phyloP scores from a whole-genome alignment of 2,113 vertebrate species.

The Pseudopodoces humilis region DNA sequence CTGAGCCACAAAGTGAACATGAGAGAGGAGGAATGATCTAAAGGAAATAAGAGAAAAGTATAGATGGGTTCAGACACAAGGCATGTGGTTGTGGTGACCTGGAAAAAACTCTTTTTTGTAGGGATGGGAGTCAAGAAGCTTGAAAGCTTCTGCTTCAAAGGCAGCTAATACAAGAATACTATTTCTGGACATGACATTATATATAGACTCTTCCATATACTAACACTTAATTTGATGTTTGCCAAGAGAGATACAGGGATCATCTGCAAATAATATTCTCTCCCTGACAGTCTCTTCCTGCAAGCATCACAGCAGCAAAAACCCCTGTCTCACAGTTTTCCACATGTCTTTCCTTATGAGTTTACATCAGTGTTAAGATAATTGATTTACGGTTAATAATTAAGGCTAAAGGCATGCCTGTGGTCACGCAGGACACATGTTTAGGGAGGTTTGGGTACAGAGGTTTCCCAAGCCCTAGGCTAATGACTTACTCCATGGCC shows the following conservation, averaged over 20 bases:
- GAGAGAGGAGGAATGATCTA: background rate
- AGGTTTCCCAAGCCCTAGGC: background rate
- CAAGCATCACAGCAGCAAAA: background rate
- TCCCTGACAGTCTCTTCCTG: background rate
- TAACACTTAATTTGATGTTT: background rate
- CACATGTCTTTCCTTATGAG: background rate
- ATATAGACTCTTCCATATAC: background rate
- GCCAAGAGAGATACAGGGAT: background rate
- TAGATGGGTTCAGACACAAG: background rate
- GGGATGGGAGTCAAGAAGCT: background rate
- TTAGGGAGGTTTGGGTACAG: background rate
- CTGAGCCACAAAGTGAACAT: background rate
- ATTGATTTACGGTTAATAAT: background rate
- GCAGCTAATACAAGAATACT: background rate
- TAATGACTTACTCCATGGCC: background rate
- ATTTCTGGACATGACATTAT: background rate
- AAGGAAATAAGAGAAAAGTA: background rate
- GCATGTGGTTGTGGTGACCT: background rate
- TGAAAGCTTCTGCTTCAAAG: slow-evolving; percentile 33
- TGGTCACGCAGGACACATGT: rapidly evolving
- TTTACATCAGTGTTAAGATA: background rate
- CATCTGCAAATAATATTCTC: background rate
- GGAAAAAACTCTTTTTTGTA: background rate
- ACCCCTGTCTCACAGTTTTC: background rate
- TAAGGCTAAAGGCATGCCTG: background rate